These are phyloP conservation scores for Coracias cyanogaster DNA, from an alignment of 2,797 vertebrate genomes.

Conservation along the genomic window DNA sequence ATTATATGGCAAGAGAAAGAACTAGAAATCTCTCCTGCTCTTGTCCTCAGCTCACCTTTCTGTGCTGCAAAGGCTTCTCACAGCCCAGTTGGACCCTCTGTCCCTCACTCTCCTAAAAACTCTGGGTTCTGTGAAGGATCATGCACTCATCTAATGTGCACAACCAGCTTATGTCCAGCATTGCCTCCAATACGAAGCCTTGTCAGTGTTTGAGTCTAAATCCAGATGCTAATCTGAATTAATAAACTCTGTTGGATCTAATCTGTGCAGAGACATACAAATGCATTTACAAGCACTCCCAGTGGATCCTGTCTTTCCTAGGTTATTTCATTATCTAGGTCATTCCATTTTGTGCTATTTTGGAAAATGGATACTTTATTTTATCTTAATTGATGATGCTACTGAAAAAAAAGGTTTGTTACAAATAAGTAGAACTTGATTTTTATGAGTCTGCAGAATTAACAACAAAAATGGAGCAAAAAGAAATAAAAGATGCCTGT, in stretches of 20 bases:
- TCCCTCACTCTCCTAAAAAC: neutral
- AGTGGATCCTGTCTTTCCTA: neutral
- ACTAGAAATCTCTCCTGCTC: neutral
- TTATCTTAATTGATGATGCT: neutral
- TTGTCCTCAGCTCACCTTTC: neutral
- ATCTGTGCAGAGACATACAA: neutral
- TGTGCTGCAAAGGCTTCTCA: neutral
- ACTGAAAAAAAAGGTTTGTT: neutral
- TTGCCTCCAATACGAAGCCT: neutral
- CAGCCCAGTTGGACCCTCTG: neutral
- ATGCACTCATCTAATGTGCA: neutral
- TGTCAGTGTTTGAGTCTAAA: neutral
- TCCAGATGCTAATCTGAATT: neutral
- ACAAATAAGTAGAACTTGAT: neutral
- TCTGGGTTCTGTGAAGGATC: neutral
- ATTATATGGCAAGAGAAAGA: neutral
- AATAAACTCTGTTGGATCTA: neutral
- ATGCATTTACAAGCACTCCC: neutral
- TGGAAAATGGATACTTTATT: neutral
- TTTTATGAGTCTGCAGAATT: neutral
- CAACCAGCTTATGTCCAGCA: neutral
- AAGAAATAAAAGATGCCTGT: neutral
- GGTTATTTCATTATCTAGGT: neutral
- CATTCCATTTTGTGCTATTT: neutral
- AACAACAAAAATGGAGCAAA: neutral